Evolutionary conservation across 2,797 vertebrate genomes (phyloP).

Genomic region (Ciconia nigra): DNA sequence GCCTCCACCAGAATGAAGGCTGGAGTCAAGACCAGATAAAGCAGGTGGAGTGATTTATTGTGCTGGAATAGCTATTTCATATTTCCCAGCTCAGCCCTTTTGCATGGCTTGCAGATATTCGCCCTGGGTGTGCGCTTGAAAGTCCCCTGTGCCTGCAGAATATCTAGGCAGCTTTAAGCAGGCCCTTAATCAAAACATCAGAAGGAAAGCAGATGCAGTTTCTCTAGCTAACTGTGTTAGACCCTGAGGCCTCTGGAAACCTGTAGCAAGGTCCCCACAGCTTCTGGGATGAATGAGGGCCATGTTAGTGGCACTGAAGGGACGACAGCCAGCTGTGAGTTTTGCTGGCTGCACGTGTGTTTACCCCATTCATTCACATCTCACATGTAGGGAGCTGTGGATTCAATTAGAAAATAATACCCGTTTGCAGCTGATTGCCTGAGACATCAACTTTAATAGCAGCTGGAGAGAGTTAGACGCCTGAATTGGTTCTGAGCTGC

Average conservation of each 20-base stretch:
- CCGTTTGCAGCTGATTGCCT: constrained; percentile 53
- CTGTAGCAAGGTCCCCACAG: not conserved
- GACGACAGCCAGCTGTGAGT: not conserved
- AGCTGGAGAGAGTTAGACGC: constrained; percentile 59
- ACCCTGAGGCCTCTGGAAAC: not conserved
- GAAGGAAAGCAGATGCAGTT: not conserved
- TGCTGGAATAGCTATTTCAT: not conserved
- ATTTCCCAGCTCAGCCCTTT: not conserved
- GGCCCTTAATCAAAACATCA: not conserved
- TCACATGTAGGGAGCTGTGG: constrained; percentile 54
- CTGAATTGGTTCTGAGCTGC: constrained; percentile 40
- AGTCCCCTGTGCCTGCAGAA: not conserved
- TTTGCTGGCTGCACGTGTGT: constrained; percentile 33
- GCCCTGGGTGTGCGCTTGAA: not conserved
- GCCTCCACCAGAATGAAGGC: not conserved
- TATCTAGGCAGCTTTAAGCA: not conserved
- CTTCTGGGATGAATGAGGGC: not conserved
- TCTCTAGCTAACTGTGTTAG: not conserved
- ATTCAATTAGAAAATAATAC: constrained; percentile 62
- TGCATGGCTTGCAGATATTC: not conserved
- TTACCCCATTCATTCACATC: constrained; percentile 45
- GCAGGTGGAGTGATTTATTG: not conserved
- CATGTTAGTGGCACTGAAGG: not conserved
- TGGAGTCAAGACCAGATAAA: not conserved
- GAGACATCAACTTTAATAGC: constrained; percentile 64